phyloP scores from a whole-genome alignment of 2,797 vertebrate species.

The Gastrophryne carolinensis region DNA sequence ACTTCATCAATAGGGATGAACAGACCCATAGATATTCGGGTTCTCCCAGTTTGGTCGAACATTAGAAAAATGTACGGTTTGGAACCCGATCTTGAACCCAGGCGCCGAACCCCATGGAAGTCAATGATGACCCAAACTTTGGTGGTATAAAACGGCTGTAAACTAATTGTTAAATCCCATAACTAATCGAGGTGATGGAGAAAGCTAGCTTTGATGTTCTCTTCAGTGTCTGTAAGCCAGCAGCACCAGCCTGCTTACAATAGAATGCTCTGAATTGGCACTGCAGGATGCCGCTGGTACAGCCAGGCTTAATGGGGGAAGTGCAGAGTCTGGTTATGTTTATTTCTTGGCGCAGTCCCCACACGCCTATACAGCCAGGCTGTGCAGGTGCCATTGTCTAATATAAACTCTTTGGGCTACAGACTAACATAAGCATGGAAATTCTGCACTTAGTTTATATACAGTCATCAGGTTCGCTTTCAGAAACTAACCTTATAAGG shows the following conservation, averaged over 20 bases:
- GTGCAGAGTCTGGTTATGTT: conserved; percentile 13
- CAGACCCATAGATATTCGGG: too few species aligned
- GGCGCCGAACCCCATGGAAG: too few species aligned
- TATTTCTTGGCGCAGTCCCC: neutral
- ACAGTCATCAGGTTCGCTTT: too few species aligned
- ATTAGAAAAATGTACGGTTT: too few species aligned
- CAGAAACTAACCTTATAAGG: too few species aligned
- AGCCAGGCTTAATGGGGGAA: conserved; percentile 6
- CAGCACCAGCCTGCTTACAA: neutral
- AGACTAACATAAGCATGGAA: neutral
- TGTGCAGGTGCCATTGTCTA: neutral
- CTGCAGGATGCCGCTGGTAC: neutral
- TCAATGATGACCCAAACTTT: too few species aligned
- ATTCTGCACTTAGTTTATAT: neutral
- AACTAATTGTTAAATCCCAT: too few species aligned
- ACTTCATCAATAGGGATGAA: too few species aligned
- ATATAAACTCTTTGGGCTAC: neutral
- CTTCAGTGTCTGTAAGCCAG: neutral
- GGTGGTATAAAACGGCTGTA: too few species aligned
- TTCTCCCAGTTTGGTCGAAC: too few species aligned
- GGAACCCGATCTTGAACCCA: too few species aligned
- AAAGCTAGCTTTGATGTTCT: neutral
- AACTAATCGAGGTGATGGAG: too few species aligned
- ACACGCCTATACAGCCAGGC: neutral
- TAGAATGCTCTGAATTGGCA: neutral